Base-by-base conservation (phyloP, 2,113 vertebrate species). In the Oryzias curvinotus region DNA sequence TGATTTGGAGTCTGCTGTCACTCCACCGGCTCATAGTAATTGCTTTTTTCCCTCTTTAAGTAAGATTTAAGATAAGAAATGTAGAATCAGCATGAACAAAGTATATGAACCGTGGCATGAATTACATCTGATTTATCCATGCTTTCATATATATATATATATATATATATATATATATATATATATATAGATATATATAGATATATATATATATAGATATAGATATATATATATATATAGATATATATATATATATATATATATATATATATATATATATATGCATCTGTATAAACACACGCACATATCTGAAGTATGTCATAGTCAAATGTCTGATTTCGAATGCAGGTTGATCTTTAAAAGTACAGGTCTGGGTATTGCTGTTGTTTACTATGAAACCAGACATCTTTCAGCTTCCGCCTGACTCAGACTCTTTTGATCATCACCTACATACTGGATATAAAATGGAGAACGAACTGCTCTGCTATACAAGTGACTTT, bases 401-500 rank as follows among this genome's bases (percentile, higher is more conserved):
- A 71, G 76, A 76, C 75, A 80, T 83, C 62, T 80, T 77, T 85
- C 79, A 82, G 62, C 78, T 70, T 83, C 57, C 75, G 63, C 67
- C 79, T 73, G 54, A 80, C 74, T 74, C 65, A 49, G 65, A 75
- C 75, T 56, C 78, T 85, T 87, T 90, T 90, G 84, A 89, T 90
- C 87, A 87, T 81, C 78, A 78, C 78, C 80, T 82, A 77, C 71
- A 71, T 85, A 84, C 82, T 79, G 84, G 82, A 79, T 78, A 67
- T 80, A 68, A 83, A 84, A 83, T 78, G 73, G 77, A 56, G 67
- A 85, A 76, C 71, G 80, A 90, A 87, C 85, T 62, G 69, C 69
- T 59, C 78, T 50, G 71, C 60, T 62, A 79, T 56, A 85, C 80
- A 86, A 87, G 87, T 85, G 86, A 88, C 88, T 90, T 86, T 86